phyloP scores from a whole-genome alignment of 1,140 invertebrate genomes.

The Calephelis nemesis region DNA sequence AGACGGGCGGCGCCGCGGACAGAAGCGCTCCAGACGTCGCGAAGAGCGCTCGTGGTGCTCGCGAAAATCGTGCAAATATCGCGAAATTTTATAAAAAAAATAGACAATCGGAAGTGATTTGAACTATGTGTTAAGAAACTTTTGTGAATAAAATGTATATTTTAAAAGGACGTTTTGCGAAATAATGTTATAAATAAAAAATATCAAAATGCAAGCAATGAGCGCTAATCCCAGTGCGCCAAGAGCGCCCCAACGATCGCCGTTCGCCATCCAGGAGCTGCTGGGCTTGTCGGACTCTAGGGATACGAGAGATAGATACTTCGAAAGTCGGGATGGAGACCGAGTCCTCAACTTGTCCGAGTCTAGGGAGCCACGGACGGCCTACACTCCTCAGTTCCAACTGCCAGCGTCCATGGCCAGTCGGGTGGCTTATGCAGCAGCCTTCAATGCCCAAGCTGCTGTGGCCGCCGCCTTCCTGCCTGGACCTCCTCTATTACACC shows the following conservation, averaged over 20 bases:
- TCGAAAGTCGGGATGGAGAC: conserved; percentile 47
- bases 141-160: conserved; percentile 6
- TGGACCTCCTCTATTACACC: conserved; percentile 61
- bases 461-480: conserved; percentile 92
- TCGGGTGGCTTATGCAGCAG: conserved; percentile 87
- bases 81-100: conserved; percentile 25
- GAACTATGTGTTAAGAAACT: conserved; percentile 13
- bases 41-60: conserved; percentile 56
- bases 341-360: conserved; percentile 58
- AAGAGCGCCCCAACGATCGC: conserved; percentile 87
- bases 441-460: conserved; percentile 91
- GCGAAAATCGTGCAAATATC: conserved; percentile 20
- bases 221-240: conserved; percentile 62
- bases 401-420: conserved; percentile 82
- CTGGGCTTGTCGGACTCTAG: conserved; percentile 84
- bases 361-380: conserved; percentile 62
- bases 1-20: conserved; percentile 52
- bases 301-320: conserved; percentile 52
- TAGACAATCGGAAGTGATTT: conserved; percentile 4
- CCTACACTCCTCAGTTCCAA: conserved; percentile 76
- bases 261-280: conserved; percentile 95
- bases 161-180: background rate
- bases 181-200: conserved; percentile 16
- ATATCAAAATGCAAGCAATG: conserved; percentile 64
- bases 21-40: conserved; percentile 63